Base-by-base conservation (phyloP, 2,797 vertebrate genomes). In the Xenops minutus region DNA sequence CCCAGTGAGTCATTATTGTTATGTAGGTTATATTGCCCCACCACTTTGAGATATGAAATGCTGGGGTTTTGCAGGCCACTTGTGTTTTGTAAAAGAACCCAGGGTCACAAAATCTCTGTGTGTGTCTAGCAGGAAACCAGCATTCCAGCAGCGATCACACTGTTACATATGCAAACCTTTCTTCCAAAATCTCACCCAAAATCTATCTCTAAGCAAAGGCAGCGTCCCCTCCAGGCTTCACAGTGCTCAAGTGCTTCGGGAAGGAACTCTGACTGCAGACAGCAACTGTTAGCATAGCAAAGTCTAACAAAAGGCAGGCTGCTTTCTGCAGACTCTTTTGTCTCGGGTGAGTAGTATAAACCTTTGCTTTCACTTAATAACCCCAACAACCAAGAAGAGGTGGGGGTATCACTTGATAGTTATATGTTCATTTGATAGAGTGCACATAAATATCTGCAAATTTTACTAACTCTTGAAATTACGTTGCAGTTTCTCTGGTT, bases 161-260 rank as follows among this genome's bases (percentile, higher is more conserved):
- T 66, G 37, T 32, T 54, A 54, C 30, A 7, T 56, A 92, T 77
- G 88, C 80, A 90, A 95, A 58, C 77, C 34, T 61, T 73, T 76
- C 77, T 56, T 85, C 92, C 74, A 79, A 88, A 95, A 94, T 96
- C 94, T 94, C 69, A 52, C 68, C 75, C 72, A 9, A 66, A 88
- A 88, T 94, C 89, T 89, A 0, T 88, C 93, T 68, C 41, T 68
- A 58, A 58, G 88, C 73, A 29, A 76, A 95, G 91, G 88, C 0
- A 2, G 75, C 32, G 56, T 79, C 39, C 48, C 64, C 46, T 82
- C 74, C 51, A 89, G 83, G 2, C 37, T 86, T 91, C 36, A 32
- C 8, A 18, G 48, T 44, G 54, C 55, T 85, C 58, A 29, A 30
- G 56, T 59, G 72, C 72, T 78, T 72, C 20, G 23, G 66, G 75